Evolutionary conservation across 1,140 invertebrate species (phyloP).

Genomic region (Drosophila orena): DNA sequence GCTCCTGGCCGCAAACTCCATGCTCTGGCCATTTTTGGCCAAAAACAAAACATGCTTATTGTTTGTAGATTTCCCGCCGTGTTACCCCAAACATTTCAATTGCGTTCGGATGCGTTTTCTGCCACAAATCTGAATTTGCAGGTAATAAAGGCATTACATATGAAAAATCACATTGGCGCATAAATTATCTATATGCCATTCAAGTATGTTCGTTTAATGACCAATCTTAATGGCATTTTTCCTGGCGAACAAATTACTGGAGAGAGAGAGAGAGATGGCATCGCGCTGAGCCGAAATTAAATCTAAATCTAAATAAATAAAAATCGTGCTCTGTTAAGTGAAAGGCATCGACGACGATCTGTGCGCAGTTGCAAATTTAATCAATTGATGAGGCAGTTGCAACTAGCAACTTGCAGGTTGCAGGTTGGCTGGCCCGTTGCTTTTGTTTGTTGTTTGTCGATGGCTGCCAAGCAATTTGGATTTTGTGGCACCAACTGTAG

Average conservation of each 20-base stretch:
- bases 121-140: background rate
- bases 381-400: constrained; percentile 80
- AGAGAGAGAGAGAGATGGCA: constrained; percentile 7
- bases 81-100: constrained; percentile 70
- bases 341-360: constrained; percentile 80
- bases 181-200: background rate
- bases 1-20: constrained; percentile 19
- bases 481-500: constrained; percentile 67
- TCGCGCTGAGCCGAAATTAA: constrained; percentile 54
- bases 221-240: constrained; percentile 8
- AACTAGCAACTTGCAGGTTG: constrained; percentile 50
- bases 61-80: constrained; percentile 64
- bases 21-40: constrained; percentile 57
- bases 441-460: constrained; percentile 70
- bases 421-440: constrained; percentile 69
- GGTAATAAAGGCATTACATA: background rate
- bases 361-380: constrained; percentile 76
- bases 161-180: background rate
- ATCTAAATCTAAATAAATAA: constrained; percentile 84
- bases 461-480: constrained; percentile 75
- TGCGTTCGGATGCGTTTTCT: constrained; percentile 61
- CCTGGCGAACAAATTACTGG: constrained; percentile 39
- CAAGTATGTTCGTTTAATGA: background rate
- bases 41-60: constrained; percentile 74
- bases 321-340: constrained; percentile 80